Base-by-base conservation (phyloP, 2,797 vertebrate genomes). In the Takifugu ocellatus region DNA sequence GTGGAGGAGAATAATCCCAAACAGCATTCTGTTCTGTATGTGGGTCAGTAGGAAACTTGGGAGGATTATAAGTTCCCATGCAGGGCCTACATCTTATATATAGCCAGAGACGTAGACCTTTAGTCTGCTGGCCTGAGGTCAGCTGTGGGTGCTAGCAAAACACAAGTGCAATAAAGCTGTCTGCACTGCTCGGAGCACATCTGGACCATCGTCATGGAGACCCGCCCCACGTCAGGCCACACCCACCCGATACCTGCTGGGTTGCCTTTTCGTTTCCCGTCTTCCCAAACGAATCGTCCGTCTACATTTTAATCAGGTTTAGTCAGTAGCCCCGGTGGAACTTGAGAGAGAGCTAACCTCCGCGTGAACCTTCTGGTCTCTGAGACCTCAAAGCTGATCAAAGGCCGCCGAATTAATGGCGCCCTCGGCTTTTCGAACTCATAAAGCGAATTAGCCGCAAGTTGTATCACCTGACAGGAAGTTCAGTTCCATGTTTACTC, bases 1-100 rank as follows among this genome's bases (percentile, higher is more conserved):
- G 4, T 48, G 46, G 46, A 48, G 42, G 48, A 42, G 47, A 46
- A 48, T 63, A 57, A 68, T 53, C 43, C 44, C 49, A 29, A 58
- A n/a, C 53, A 48, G 7, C 42, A 17, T 26, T 15, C 9, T 49
- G 25, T 57, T 54, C 11, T 45, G 33, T 56, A 60, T 68, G 47
- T 76, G 57, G 54, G 70, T 74, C 72, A 72, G 50, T 29, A 47
- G 58, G 49, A 64, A 67, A 42, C 59, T 69, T 63, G 26, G 49
- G 49, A 48, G 54, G 59, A 65, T 74, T 68, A 54, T 56, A 70
- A 43, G 15, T 62, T 45, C 43, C 63, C 43, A 43, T 27, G n/a
- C 39, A 51, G 3, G 3, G 9, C 17, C 52, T 43, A 15, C 21
- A 54, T 56, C 21, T 51, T 59, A 14, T 49, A 51, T 50, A 17